Evolutionary conservation across 1,140 invertebrate genomes (phyloP), one percentile per base, ranked within the genome.

Genomic region (Nymphalis io): DNA sequence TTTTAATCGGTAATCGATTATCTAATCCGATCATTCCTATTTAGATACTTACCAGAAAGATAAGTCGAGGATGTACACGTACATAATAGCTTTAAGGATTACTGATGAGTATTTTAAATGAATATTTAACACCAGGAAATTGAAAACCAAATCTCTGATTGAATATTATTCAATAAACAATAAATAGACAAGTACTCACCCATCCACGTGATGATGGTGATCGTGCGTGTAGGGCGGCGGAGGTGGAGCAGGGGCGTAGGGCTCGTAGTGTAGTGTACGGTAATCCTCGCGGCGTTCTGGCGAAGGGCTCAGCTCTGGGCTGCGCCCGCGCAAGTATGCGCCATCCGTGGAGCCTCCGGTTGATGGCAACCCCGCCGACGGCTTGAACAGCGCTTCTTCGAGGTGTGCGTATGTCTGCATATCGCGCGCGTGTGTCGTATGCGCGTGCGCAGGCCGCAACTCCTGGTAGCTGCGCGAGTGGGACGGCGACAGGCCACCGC

Each of bases 361-460:
- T 63, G 72, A 48, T 55, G 60, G 21, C 23, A 46, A 3, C 33
- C 38, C 18, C 38, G 38, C 55, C 42, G 72, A 33, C 66, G 73
- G 69, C 80, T 87, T 86, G 82, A 85, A 87, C 70, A 88, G 80
- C 76, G 79, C 68, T 73, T 85, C 83, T 57, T 88, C 87, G 74
- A 85, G 76, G 79, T 84, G 84, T 80, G 81, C 78, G 85, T 89
- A 89, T 46, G 85, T 64, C 81, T 85, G 84, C 87, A 87, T 85
- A 80, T 89, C 87, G 79, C 85, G 85, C 78, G 81, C 81, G 79
- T 81, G 80, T 81, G 83, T 72, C 62, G 64, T 71, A 67, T 71
- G 73, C 68, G 77, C 70, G 76, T 74, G 67, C 72, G 78, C 81
- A 69, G 85, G 83, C 76, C 84, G 84, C 84, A 86, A 83, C 81